Conservation (phyloP, 2,113 vertebrate species). For the Marcusenius ussheri region DNA sequence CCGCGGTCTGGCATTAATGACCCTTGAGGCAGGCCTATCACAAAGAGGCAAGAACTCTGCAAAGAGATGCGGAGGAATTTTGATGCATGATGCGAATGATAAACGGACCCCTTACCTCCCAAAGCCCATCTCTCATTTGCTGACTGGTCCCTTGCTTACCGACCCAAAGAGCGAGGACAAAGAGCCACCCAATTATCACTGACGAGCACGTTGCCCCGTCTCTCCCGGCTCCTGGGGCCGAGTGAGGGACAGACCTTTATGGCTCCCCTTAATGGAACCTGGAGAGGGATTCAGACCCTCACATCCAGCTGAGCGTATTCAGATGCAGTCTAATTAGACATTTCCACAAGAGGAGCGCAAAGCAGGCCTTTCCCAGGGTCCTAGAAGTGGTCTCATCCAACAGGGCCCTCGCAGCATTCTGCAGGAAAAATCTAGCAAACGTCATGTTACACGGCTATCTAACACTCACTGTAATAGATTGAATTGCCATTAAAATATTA, state of each 20-base stretch:
- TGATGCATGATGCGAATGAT: not conserved
- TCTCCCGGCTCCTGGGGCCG: not conserved
- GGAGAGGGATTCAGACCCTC: not conserved
- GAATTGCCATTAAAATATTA: not conserved
- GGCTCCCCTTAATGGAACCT: not conserved
- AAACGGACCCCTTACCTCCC: not conserved
- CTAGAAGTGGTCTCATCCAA: not conserved
- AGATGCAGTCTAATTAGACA: slow-evolving; percentile 8
- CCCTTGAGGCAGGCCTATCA: not conserved
- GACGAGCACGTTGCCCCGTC: not conserved
- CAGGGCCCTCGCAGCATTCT: not conserved
- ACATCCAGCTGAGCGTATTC: not conserved
- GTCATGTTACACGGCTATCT: not conserved
- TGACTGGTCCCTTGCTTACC: not conserved
- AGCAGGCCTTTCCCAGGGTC: slow-evolving; percentile 11
- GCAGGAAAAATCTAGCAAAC: not conserved
- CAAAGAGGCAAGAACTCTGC: not conserved
- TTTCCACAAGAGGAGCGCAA: not conserved
- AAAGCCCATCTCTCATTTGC: not conserved
- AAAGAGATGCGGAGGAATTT: not conserved
- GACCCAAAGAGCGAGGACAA: not conserved
- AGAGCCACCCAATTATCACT: not conserved
- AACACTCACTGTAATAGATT: not conserved
- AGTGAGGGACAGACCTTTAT: slow-evolving; percentile 5
- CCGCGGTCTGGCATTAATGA: not conserved